Conservation (phyloP, 2,113 vertebrate genomes). For the Regulus satrapa region DNA sequence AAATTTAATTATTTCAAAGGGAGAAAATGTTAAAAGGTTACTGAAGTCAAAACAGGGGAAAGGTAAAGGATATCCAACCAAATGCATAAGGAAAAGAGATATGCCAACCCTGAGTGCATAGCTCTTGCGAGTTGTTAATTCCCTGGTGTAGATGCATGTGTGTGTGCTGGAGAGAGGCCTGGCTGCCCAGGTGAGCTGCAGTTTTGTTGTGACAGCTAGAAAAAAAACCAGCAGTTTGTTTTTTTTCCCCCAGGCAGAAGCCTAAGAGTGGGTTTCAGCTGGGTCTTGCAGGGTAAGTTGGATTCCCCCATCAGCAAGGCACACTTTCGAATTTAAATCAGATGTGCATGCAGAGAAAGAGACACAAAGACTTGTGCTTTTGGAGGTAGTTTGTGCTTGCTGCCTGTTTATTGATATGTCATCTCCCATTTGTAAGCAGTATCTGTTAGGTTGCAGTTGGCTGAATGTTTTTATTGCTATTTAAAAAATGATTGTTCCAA, state of each 20-base stretch:
- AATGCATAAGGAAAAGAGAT: neutral
- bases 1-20: neutral
- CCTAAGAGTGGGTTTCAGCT: neutral
- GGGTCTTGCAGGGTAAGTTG: neutral
- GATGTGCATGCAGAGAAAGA: neutral
- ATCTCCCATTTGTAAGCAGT: neutral
- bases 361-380: neutral
- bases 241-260: neutral
- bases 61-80: neutral
- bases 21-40: neutral
- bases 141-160: neutral
- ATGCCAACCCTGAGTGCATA: neutral
- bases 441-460: neutral
- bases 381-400: neutral
- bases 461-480: neutral
- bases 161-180: neutral
- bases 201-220: rapidly evolving
- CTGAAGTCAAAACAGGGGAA: neutral
- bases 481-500: neutral
- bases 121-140: neutral
- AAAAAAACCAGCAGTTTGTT: neutral
- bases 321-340: neutral
- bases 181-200: neutral
- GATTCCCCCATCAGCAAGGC: neutral
- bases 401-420: neutral